Evolutionary conservation across 1,140 invertebrate genomes (phyloP).

Genomic region (Meteorus sp.): DNA sequence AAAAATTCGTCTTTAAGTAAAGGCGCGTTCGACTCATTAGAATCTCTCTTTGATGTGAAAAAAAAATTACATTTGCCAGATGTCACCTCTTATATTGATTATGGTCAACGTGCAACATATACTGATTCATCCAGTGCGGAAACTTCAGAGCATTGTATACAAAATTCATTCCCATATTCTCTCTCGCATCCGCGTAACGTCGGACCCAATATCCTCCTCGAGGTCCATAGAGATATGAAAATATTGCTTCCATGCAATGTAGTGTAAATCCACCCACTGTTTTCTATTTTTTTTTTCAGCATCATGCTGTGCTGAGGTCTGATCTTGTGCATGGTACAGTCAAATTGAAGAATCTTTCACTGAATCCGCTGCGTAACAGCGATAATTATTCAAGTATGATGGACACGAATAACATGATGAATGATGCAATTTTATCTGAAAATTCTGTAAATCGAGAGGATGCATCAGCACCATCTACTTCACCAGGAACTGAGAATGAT

Average conservation of each 20-base stretch:
- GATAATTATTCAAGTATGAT: too few relatives aligned
- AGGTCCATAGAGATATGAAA: too few relatives aligned
- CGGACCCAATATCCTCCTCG: not conserved
- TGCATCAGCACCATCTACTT: not conserved
- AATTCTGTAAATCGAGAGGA: too few relatives aligned
- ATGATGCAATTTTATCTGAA: too few relatives aligned
- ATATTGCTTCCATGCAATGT: too few relatives aligned
- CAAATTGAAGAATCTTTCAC: too few relatives aligned
- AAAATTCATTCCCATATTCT: not conserved
- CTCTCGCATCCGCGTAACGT: not conserved
- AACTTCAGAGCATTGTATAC: not conserved
- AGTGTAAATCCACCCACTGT: too few relatives aligned
- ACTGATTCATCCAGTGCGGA: not conserved
- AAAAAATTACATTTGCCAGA: not conserved
- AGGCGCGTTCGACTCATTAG: not conserved
- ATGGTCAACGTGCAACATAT: not conserved
- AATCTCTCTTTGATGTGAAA: constrained; percentile 6
- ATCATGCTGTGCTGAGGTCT: too few relatives aligned
- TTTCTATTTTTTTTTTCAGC: too few relatives aligned
- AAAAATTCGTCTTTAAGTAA: not conserved
- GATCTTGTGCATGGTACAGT: too few relatives aligned
- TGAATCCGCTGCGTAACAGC: too few relatives aligned
- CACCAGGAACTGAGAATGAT: not conserved
- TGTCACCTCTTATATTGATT: not conserved
- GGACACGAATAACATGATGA: too few relatives aligned